Evolutionary conservation across 2,113 vertebrate genomes (phyloP).

Genomic region (Cyprinodon brontotheroides): DNA sequence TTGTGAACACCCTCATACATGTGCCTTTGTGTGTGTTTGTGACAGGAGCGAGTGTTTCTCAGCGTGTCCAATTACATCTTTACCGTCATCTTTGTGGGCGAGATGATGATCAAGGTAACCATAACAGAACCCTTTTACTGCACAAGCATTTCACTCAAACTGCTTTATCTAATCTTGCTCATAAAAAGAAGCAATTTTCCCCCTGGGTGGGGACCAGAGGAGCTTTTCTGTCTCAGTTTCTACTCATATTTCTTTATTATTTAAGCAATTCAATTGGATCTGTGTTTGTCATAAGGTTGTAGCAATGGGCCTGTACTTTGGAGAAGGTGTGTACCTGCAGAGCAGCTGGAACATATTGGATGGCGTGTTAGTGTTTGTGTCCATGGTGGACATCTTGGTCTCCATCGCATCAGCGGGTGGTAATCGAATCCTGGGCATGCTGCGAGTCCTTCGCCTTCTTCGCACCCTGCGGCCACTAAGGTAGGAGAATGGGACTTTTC

Average conservation of each 20-base stretch:
- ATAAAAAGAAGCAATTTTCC: slow-evolving; percentile 43
- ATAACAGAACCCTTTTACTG: slow-evolving; percentile 12
- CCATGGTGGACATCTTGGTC: slow-evolving; percentile 93
- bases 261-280: slow-evolving; percentile 25
- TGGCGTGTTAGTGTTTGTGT: slow-evolving; percentile 94
- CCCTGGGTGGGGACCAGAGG: slow-evolving; percentile 16
- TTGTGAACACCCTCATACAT: slow-evolving; percentile 2
- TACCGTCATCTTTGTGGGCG: slow-evolving; percentile 90
- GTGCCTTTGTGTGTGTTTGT: slow-evolving; percentile 37
- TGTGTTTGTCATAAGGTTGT: slow-evolving; percentile 81
- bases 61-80: slow-evolving; percentile 95
- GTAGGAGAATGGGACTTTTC: slow-evolving; percentile 62
- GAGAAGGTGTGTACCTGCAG: slow-evolving; percentile 89
- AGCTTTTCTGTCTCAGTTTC: slow-evolving; percentile 29
- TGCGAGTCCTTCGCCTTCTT: slow-evolving; percentile 92
- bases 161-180: slow-evolving; percentile 32
- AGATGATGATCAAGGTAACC: slow-evolving; percentile 95
- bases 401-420: slow-evolving; percentile 91
- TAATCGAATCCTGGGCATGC: slow-evolving; percentile 92
- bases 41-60: slow-evolving; percentile 90
- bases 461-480: slow-evolving; percentile 92
- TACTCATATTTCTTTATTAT: slow-evolving; percentile 21
- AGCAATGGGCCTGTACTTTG: slow-evolving; percentile 89
- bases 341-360: slow-evolving; percentile 98
- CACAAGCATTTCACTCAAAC: slow-evolving; percentile 18